phyloP scores from a whole-genome alignment of 2,113 vertebrate species.

The Mastomys natalensis region DNA sequence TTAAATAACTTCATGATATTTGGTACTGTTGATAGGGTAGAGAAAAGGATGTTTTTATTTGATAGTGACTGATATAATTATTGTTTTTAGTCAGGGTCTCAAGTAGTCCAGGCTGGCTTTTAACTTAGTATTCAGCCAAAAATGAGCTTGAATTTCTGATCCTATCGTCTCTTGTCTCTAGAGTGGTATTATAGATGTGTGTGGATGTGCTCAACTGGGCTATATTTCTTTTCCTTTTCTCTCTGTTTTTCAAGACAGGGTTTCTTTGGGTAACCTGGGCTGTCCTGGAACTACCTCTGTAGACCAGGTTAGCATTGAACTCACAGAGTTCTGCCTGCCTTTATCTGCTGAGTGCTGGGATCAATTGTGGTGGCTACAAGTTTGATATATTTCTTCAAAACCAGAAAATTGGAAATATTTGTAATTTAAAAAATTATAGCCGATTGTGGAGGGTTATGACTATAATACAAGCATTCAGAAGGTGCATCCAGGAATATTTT shows the following conservation, averaged over 20 bases:
- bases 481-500: not conserved
- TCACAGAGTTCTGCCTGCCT: not conserved
- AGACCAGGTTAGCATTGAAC: not conserved
- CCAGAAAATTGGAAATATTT: not conserved
- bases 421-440: not conserved
- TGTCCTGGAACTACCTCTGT: not conserved
- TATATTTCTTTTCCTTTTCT: not conserved
- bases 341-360: not conserved
- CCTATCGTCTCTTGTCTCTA: not conserved
- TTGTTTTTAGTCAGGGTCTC: not conserved
- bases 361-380: not conserved
- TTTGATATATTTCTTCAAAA: not conserved
- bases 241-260: not conserved
- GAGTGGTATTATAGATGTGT: not conserved
- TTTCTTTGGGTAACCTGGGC: not conserved
- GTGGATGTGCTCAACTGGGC: not conserved
- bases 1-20: not conserved
- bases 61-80: not conserved
- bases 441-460: not conserved
- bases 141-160: not conserved
- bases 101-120: not conserved
- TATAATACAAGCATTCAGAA: not conserved
- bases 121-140: not conserved
- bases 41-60: not conserved
- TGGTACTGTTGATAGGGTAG: not conserved